These are phyloP conservation scores for Athalia cordata DNA, from an alignment of 2,888 invertebrate genomes.

Conservation along the genomic window DNA sequence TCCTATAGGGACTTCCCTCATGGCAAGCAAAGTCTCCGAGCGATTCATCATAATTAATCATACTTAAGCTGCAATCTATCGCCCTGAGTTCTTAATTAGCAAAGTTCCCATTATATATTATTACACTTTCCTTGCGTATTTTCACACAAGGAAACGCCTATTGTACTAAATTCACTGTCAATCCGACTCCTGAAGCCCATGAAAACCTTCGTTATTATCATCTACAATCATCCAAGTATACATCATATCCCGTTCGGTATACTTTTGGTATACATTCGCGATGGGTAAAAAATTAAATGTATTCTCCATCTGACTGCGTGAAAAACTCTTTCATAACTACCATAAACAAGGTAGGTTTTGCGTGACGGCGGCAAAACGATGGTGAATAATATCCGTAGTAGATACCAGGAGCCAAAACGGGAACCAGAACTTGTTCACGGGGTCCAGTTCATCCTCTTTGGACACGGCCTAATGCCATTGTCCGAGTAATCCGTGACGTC, in stretches of 20 bases:
- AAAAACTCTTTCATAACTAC: background rate
- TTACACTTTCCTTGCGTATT: slow-evolving; percentile 34
- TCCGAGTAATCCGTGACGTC: slow-evolving; percentile 42
- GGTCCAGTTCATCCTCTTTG: slow-evolving; percentile 37
- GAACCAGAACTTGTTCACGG: slow-evolving; percentile 13
- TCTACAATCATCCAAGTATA: no score
- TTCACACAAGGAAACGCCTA: background rate
- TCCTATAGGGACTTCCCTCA: background rate
- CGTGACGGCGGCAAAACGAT: background rate
- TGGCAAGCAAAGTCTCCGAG: slow-evolving; percentile 10
- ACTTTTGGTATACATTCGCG: no score
- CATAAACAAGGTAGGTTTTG: background rate
- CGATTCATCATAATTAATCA: slow-evolving; percentile 48
- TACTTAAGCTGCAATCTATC: slow-evolving; percentile 47
- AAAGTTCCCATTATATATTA: slow-evolving; percentile 45
- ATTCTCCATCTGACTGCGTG: no score
- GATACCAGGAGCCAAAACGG: slow-evolving; percentile 20
- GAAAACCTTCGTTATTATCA: background rate
- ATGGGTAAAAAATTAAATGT: no score
- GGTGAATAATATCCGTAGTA: background rate
- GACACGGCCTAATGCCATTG: slow-evolving; percentile 42
- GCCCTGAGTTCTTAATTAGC: slow-evolving; percentile 48
- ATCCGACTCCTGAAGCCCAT: background rate
- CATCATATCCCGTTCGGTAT: no score
- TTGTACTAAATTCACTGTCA: background rate